Base-by-base conservation (phyloP, 1,140 invertebrate genomes). In the Pectinophora gossypiella region DNA sequence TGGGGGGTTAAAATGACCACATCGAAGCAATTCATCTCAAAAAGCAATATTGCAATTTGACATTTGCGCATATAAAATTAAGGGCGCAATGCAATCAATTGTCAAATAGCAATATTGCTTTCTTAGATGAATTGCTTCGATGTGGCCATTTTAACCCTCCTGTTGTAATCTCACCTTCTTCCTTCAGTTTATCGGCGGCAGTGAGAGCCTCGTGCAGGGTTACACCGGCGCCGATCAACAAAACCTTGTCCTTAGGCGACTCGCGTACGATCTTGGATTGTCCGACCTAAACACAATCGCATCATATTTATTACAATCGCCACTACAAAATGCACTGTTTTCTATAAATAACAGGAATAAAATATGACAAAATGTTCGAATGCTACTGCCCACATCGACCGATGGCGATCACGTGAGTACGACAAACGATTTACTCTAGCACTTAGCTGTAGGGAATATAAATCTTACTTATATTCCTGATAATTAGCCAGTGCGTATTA, bases 181-280 rank as follows among this genome's bases (percentile, higher is more conserved):
- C 61, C 48, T 77, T 91, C 42, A 99, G 89, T 53, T 91, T 84
- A 22, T 95, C 92, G 1, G 96, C 94, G 23, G 98, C 98, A 45
- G 92, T 92, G 6, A 99, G 47, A 12, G 95, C 95, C 85, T 99
- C 97, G 71, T 96, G 93, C 21, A 99, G 86, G 9, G 98, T 99
- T 0, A 99, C 93, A 51, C 97, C 97, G 27, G 95, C 96, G 18
- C 96, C 96, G 70, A 99, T 94, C 1, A 99, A 68, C 12, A 99
- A 89, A 36, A 95, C 93, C 68, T 92, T 86, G 89, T 99, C 98
- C 1, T 91, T 91, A 0, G 75, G 53, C 18, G 91, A 93, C 65
- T 95, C 89, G 44, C 91, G 91, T 0, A 99, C 89, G n/a, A 99
- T 85, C 84, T 95, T 93, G 12, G 93, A 92, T 74, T 94, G 91